Base-by-base conservation (phyloP, 1,140 invertebrate genomes). In the Drosophila albomicans region DNA sequence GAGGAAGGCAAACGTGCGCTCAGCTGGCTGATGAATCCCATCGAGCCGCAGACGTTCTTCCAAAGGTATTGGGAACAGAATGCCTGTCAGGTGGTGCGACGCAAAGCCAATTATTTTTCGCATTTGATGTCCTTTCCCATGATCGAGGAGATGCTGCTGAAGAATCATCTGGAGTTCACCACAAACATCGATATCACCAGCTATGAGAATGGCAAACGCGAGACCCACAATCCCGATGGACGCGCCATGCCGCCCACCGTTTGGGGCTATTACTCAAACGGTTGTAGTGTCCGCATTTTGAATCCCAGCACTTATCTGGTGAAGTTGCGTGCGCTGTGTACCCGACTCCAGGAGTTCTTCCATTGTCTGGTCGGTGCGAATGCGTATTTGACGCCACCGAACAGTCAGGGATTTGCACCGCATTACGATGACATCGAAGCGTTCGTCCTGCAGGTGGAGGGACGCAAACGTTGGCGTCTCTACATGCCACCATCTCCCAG, bases 391-490 rank as follows among this genome's bases (percentile, higher is more conserved):
- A 99, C 99, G n/a, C 99, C 99, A 11, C 96, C 98, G 6, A 96
- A 96, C 64, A 97, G 96, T 81, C 98, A 99, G 94, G 98, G 99
- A 0, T 99, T 99, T 94, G 98, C 99, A 1, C 98, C 99, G 0
- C 98, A 99, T 93, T 99, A 96, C 93, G 99, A 99, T 94, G 99
- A 99, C 89, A 99, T 99, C 80, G 99, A 99, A 94, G 99, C 98
- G 11, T 99, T 99, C 93, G 95, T 99, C 64, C 90, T 99, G 43
- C 99, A 99, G 94, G 93, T 99, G 5, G 99, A 99, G 94, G 99
- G 99, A 0, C 96, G 96, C 81, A 99, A 99, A 93, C 94, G 96
- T 71, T 99, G 99, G 99, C 96, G 95, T 81, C 92, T 99, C 3
- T 99, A 99, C 92, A 95, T 94, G 75, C 97, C 98, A 28, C 93